These are phyloP conservation scores for Gobiocypris rarus DNA, from an alignment of 2,113 vertebrate species.

Conservation along the genomic window DNA sequence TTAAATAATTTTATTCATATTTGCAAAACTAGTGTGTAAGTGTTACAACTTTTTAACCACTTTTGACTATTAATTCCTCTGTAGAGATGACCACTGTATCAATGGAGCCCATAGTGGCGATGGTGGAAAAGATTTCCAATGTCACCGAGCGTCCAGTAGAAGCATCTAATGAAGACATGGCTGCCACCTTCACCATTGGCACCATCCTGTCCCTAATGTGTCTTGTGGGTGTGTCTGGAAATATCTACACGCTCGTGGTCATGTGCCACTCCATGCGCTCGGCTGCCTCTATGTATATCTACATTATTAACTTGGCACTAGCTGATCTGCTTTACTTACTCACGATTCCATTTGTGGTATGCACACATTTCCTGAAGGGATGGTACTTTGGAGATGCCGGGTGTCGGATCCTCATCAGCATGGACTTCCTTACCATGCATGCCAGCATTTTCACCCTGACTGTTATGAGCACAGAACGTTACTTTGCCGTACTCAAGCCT, in stretches of 20 bases:
- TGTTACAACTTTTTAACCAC: background rate
- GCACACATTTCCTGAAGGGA: conserved; percentile 86
- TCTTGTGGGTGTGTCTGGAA: conserved; percentile 84
- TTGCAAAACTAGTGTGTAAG: background rate
- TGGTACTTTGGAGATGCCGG: conserved; percentile 90
- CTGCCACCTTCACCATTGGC: conserved; percentile 83
- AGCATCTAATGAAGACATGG: conserved; percentile 76
- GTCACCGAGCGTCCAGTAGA: conserved; percentile 50
- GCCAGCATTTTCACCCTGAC: conserved; percentile 93
- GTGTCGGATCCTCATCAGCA: conserved; percentile 85
- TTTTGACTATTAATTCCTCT: conserved; percentile 6
- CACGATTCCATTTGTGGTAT: conserved; percentile 90
- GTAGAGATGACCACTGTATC: conserved; percentile 74
- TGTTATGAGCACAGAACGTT: conserved; percentile 90
- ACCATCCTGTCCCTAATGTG: conserved; percentile 89
- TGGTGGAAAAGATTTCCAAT: conserved; percentile 71
- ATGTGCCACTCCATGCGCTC: conserved; percentile 88
- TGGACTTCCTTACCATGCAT: conserved; percentile 93
- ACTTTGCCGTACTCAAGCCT: conserved; percentile 88
- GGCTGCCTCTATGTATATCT: conserved; percentile 91
- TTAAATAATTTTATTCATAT: background rate
- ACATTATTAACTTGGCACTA: conserved; percentile 89
- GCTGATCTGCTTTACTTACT: conserved; percentile 90
- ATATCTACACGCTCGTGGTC: conserved; percentile 89
- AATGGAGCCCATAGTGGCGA: conserved; percentile 67